Base-by-base conservation (phyloP, 1,140 invertebrate species). In the Scaptomyza montana region DNA sequence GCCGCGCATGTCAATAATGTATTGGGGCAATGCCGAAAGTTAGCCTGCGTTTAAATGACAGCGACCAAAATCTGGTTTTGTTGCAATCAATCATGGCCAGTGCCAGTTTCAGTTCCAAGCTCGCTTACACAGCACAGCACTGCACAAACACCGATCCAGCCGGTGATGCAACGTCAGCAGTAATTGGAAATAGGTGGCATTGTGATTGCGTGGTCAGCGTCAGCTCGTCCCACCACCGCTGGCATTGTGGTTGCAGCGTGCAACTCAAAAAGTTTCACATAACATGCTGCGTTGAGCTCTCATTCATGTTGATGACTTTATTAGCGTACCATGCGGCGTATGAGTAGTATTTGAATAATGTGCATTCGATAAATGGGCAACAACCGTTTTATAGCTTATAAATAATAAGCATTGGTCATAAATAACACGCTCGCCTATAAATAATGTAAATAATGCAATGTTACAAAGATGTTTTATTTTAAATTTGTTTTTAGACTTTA, bases 21-120 rank as follows among this genome's bases (percentile, higher is more conserved):
- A 63, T 57, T 56, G 46, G 56, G 70, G 49, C 60, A 50, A 60
- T 25, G 57, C 64, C 78, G 62, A 82, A 86, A 87, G 82, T 78
- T 87, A 87, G 82, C 65, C 64, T 13, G 21, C 68, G 62, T 78
- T 87, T 89, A 89, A 87, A 82, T 87, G 82, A 89, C 82, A 87
- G 84, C 71, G 73, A 87, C 82, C 82, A 87, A 87, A 87, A 87
- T 87, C 84, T 87, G 82, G 82, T 87, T 87, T 82, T 87, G 84
- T 79, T 87, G 82, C 82, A 87, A 87, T 87, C 82, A 87, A 87
- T 87, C 82, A 87, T 82, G 82, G 65, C 69, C 74, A 41, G 47
- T 36, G 55, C 2, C 53, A 13, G 41, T 30, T 25, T 12, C 56
- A 67, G 39, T 30, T 49, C n/a, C 46, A 49, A 50, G 25, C 36